These are phyloP conservation scores for Magallana ariakensis DNA, from an alignment of 1,140 invertebrate species.

Conservation along the genomic window DNA sequence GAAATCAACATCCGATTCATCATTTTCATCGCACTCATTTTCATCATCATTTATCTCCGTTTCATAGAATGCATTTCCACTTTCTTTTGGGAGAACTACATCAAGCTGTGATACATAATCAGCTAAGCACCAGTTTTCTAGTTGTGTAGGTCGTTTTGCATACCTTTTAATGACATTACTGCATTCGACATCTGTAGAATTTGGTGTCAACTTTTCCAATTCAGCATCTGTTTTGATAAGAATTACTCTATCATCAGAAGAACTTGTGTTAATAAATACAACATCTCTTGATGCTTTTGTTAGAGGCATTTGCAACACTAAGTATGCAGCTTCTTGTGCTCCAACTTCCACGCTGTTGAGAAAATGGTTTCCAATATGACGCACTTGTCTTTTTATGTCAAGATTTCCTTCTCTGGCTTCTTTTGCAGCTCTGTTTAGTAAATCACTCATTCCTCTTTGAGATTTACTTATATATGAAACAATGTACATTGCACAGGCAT, in stretches of 20 bases:
- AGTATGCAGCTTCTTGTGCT: constrained; percentile 54
- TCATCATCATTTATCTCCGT: constrained; percentile 28
- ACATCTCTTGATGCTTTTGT: too few relatives aligned
- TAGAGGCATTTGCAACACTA: too few relatives aligned
- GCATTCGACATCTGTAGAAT: constrained; percentile 30
- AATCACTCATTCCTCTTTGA: not conserved
- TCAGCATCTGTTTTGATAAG: constrained; percentile 14
- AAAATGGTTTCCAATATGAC: constrained; percentile 45
- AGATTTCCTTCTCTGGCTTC: too few relatives aligned
- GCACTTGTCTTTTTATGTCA: constrained; percentile 4
- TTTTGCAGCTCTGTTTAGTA: not conserved
- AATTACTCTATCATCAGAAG: too few relatives aligned
- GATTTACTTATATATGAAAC: not conserved
- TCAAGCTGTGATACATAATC: too few relatives aligned
- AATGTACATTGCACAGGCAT: too few relatives aligned
- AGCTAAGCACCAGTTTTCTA: too few relatives aligned
- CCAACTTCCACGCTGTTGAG: constrained; percentile 44
- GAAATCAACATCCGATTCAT: not conserved
- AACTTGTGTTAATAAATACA: too few relatives aligned
- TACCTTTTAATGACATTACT: not conserved
- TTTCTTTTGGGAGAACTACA: constrained; percentile 13
- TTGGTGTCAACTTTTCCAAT: not conserved
- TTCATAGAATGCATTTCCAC: not conserved
- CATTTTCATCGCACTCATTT: too few relatives aligned
- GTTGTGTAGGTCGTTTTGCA: too few relatives aligned